Evolutionary conservation across 2,797 vertebrate genomes (phyloP).

Genomic region (Scolopax rusticola): DNA sequence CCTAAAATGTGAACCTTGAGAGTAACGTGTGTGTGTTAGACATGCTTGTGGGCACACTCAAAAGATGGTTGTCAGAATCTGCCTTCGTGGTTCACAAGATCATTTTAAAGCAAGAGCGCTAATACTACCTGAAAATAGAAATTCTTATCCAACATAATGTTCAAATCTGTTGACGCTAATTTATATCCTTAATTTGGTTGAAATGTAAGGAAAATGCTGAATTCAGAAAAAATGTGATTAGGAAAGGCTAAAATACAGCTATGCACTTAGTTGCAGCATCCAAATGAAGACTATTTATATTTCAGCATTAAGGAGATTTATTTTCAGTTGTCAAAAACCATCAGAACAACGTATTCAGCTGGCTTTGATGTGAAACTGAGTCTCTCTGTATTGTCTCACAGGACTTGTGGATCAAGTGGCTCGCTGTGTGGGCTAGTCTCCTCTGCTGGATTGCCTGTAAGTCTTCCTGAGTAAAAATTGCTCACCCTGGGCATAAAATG

Average conservation of each 20-base stretch:
- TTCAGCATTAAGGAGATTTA: constrained; percentile 31
- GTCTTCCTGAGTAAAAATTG: neutral
- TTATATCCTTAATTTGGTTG: neutral
- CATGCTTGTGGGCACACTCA: neutral
- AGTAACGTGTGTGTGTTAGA: neutral
- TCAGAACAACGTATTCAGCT: neutral
- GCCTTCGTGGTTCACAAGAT: neutral
- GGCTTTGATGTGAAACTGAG: constrained; percentile 22
- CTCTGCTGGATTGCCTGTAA: neutral
- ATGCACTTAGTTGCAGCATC: neutral
- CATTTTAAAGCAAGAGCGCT: neutral
- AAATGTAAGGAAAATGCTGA: constrained; percentile 20
- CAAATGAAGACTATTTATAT: neutral
- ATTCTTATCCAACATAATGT: neutral
- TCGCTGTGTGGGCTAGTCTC: neutral
- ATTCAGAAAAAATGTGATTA: neutral
- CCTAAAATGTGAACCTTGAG: neutral
- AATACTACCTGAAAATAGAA: neutral
- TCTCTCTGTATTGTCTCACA: neutral
- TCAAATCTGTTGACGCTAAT: neutral
- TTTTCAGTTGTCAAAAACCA: constrained; percentile 1
- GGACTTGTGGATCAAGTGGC: neutral
- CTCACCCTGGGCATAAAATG: neutral
- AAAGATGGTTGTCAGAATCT: neutral
- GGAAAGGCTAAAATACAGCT: neutral